A percentile compares a stretch with the other conserved stretches of the same genome.
Conservation (phyloP, 2,888 invertebrate species). For the Temnothorax unifasciatus region DNA sequence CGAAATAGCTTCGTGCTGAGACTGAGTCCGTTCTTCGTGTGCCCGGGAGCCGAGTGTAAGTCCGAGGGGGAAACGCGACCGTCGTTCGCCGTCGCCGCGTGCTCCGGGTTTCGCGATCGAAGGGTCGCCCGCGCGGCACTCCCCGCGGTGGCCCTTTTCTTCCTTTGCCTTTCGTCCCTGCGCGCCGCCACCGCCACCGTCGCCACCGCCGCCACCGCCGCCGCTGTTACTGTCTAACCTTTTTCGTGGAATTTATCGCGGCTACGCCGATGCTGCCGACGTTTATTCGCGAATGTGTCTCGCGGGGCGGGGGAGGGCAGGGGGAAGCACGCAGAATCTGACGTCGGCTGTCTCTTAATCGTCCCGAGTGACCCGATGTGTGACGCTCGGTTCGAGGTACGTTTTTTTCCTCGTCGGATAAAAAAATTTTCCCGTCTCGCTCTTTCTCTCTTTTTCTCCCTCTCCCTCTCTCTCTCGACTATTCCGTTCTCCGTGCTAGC, state of each 20-base stretch:
- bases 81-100: neutral
- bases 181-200: constrained; percentile 8
- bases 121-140: constrained; percentile 55
- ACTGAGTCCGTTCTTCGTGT: constrained; percentile 83
- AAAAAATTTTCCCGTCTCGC: constrained; percentile 8
- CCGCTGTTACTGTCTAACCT: constrained; percentile 16
- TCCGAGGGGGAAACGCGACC: constrained; percentile 56
- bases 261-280: constrained; percentile 43
- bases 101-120: constrained; percentile 8
- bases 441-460: neutral
- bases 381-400: constrained; percentile 53
- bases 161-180: constrained; percentile 32
- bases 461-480: neutral
- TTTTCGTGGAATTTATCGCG: constrained; percentile 38
- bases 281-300: constrained; percentile 35
- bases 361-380: constrained; percentile 51
- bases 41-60: constrained; percentile 83
- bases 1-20: constrained; percentile 84
- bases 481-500: constrained; percentile 38
- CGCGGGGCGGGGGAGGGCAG: constrained; percentile 17
- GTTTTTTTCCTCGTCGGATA: constrained; percentile 27
- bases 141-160: constrained; percentile 63
- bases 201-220: neutral
- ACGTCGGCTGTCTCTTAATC: constrained; percentile 40
- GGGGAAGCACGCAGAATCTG: constrained; percentile 28